A percentile compares a stretch with the other conserved stretches of the same genome.
Evolutionary conservation across 2,113 vertebrate species (phyloP).

Genomic region (Setophaga coronata): DNA sequence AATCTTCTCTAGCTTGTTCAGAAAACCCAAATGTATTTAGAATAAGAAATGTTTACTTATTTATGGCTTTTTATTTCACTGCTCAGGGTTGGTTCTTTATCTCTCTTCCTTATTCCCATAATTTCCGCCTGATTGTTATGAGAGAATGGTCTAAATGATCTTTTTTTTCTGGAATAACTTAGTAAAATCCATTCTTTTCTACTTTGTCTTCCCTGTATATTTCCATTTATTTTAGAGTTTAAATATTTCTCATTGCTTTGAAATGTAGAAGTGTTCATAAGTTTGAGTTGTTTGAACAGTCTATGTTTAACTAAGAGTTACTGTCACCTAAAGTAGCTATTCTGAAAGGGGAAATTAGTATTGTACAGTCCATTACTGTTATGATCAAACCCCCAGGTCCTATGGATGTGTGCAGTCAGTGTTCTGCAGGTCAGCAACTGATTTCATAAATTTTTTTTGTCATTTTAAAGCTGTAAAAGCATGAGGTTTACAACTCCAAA

Average conservation of each 20-base stretch:
- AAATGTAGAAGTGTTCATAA: not conserved
- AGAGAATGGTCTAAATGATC: not conserved
- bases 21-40: not conserved
- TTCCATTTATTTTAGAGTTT: not conserved
- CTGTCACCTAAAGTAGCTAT: not conserved
- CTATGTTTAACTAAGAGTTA: not conserved
- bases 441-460: not conserved
- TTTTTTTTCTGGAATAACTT: not conserved
- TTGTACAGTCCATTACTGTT: not conserved
- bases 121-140: not conserved
- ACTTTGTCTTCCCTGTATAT: not conserved
- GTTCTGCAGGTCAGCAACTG: not conserved
- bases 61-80: not conserved
- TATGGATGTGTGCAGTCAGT: accelerated
- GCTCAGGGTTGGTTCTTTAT: not conserved
- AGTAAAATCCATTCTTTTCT: not conserved
- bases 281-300: not conserved
- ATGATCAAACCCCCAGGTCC: not conserved
- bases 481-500: not conserved
- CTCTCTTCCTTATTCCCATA: not conserved
- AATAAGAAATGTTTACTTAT: not conserved
- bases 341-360: not conserved
- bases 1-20: not conserved
- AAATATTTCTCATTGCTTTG: not conserved
- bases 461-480: not conserved